Conservation (phyloP, 1,140 invertebrate species). For the Cydia amplana region DNA sequence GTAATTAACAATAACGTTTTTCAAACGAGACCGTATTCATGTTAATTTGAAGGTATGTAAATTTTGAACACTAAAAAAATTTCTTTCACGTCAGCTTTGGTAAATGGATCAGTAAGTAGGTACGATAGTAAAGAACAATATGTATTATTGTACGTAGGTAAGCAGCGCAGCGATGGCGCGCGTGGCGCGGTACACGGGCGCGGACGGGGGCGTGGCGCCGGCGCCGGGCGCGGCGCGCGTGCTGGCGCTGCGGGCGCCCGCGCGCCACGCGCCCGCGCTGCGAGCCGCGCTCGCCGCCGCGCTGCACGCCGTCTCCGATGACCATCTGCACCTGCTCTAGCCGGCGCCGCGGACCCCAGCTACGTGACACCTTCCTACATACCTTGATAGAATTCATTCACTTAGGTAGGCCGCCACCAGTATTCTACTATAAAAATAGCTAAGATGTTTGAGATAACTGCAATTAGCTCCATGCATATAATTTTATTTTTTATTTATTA, state of each 20-base stretch:
- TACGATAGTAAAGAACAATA: neutral
- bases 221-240: slow-evolving; percentile 41
- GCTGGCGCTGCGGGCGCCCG: slow-evolving; percentile 45
- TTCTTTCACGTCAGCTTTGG: too few relatives aligned
- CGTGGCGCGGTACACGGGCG: slow-evolving; percentile 64
- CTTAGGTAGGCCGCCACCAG: neutral
- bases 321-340: slow-evolving; percentile 53
- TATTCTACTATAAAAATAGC: too few relatives aligned
- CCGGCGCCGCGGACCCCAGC: neutral
- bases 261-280: slow-evolving; percentile 45
- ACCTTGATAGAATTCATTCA: neutral
- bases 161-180: slow-evolving; percentile 64
- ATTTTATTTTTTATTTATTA: too few relatives aligned
- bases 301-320: slow-evolving; percentile 47
- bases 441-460: neutral
- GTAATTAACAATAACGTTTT: slow-evolving; percentile 36
- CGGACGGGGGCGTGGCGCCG: slow-evolving; percentile 36
- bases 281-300: slow-evolving; percentile 49
- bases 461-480: too few relatives aligned
- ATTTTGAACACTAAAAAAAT: too few relatives aligned
- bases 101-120: too few relatives aligned
- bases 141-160: slow-evolving; percentile 43
- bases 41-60: too few relatives aligned
- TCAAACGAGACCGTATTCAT: too few relatives aligned
- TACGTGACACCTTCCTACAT: neutral